These are phyloP conservation scores for Sphaerophoria rueppellii DNA, from an alignment of 2,888 invertebrate species.

Conservation along the genomic window DNA sequence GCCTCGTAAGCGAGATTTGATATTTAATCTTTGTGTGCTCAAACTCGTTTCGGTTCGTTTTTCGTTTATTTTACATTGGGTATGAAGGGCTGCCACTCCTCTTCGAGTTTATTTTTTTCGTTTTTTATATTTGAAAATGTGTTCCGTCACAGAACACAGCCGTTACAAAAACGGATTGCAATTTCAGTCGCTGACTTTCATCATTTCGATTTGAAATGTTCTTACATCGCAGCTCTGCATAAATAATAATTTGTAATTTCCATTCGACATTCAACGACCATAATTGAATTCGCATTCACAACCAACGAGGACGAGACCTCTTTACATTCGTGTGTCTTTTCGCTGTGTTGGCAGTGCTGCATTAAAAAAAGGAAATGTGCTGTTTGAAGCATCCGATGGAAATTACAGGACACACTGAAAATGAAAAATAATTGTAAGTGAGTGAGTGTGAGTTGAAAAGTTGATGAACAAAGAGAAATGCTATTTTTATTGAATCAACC, in stretches of 20 bases:
- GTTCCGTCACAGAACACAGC: neutral
- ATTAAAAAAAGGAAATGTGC: constrained; percentile 58
- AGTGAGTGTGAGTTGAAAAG: constrained; percentile 13
- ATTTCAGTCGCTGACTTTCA: constrained; percentile 59
- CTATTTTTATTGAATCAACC: constrained; percentile 36
- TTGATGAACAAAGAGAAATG: constrained; percentile 8
- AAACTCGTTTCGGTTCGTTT: constrained; percentile 6
- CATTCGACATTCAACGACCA: constrained; percentile 65
- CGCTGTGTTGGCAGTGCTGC: neutral
- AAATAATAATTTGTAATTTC: constrained; percentile 69
- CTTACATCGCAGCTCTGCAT: constrained; percentile 45
- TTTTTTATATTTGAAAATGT: neutral
- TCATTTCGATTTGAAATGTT: constrained; percentile 65
- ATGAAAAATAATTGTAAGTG: constrained; percentile 54
- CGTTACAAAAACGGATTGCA: constrained; percentile 41
- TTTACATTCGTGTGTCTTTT: constrained; percentile 4
- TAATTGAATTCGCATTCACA: constrained; percentile 70
- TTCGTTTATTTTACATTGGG: no score
- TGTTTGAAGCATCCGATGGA: constrained; percentile 69
- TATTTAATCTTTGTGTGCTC: constrained; percentile 62
- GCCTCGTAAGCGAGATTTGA: constrained; percentile 49
- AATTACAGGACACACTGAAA: constrained; percentile 72
- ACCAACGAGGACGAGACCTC: constrained; percentile 2
- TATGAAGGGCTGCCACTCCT: neutral
- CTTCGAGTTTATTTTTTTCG: neutral